A percentile compares a stretch with the other conserved stretches of the same genome.
phyloP scores from a whole-genome alignment of 2,888 invertebrate species.

The Hipparchia sbordonii region DNA sequence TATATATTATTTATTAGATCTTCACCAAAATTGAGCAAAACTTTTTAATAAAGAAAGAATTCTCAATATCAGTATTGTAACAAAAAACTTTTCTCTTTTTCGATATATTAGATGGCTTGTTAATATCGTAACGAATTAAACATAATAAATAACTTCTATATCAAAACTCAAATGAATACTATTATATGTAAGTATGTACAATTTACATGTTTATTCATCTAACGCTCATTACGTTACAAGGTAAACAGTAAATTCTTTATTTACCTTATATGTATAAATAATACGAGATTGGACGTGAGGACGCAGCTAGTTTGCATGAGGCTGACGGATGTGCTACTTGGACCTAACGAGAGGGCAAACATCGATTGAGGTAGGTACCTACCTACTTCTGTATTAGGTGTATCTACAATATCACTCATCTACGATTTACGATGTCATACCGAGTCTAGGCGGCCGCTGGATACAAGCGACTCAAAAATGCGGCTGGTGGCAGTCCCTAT shows the following conservation, averaged over 20 bases:
- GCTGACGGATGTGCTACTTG: slow-evolving; percentile 4
- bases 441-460: too few relatives aligned
- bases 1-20: too few relatives aligned
- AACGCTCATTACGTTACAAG: slow-evolving; percentile 2
- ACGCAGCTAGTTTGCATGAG: neutral
- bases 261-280: neutral
- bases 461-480: too few relatives aligned
- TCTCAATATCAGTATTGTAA: too few relatives aligned
- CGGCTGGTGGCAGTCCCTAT: too few relatives aligned
- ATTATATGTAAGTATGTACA: neutral
- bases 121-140: neutral
- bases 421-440: neutral
- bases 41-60: neutral
- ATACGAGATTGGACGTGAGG: slow-evolving; percentile 5
- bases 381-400: neutral
- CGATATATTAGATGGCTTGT: neutral
- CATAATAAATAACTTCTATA: neutral
- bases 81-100: neutral
- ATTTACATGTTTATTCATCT: slow-evolving; percentile 7
- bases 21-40: too few relatives aligned
- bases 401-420: neutral
- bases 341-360: neutral
- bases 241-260: slow-evolving; percentile 5
- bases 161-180: neutral
- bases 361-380: neutral